Conservation (phyloP, 2,797 vertebrate genomes). For the Dendrocincla tyrannina region DNA sequence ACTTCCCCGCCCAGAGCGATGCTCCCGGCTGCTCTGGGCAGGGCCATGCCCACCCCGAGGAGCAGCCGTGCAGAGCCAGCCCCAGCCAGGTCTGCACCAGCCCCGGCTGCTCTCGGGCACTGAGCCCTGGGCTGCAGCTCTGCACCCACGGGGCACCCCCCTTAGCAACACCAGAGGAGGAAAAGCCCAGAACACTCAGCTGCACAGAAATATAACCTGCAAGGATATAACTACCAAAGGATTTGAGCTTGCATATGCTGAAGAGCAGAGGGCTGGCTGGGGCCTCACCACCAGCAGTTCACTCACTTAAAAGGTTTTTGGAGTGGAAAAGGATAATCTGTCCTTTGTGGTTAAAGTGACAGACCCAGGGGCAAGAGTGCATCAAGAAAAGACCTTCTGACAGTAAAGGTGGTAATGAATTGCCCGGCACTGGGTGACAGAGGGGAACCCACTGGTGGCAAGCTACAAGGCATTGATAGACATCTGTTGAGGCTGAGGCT, state of each 20-base stretch:
- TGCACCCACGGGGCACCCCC: background rate
- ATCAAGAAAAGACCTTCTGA: background rate
- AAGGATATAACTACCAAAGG: background rate
- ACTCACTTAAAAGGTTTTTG: background rate
- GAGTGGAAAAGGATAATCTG: background rate
- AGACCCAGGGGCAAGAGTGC: background rate
- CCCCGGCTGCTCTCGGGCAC: background rate
- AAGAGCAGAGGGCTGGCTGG: background rate
- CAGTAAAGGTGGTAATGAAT: background rate
- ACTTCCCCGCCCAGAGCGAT: background rate
- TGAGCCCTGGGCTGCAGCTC: background rate
- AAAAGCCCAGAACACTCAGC: background rate
- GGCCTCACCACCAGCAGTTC: background rate
- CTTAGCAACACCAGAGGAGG: background rate
- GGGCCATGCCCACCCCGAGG: background rate
- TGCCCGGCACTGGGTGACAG: background rate
- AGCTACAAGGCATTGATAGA: background rate
- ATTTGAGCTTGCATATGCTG: background rate
- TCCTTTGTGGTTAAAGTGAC: background rate
- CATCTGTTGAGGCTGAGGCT: fast-evolving
- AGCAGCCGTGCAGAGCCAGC: background rate
- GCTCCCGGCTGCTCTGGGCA: background rate
- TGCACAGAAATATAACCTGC: background rate
- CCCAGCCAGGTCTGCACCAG: background rate
- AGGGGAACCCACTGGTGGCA: background rate